Conservation (phyloP, 1,140 invertebrate species). For the Tetranychus cinnabarinus region DNA sequence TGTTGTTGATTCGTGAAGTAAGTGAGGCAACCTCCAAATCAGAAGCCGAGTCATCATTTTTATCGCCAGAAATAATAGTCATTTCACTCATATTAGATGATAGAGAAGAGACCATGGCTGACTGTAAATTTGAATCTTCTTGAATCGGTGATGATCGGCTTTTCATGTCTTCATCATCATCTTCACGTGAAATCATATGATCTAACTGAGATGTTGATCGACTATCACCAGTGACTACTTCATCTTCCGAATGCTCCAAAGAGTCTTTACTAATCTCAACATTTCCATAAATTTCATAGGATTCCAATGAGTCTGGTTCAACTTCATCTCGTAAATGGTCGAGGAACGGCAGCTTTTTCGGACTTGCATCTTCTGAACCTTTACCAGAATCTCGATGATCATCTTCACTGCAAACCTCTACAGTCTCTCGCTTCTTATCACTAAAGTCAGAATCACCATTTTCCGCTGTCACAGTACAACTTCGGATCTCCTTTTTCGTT, state of each 20-base stretch:
- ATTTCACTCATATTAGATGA: no score
- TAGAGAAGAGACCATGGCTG: no score
- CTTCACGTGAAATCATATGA: neutral
- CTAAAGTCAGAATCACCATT: neutral
- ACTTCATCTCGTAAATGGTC: neutral
- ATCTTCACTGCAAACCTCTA: conserved; percentile 19
- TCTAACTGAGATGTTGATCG: neutral
- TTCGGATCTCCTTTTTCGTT: neutral
- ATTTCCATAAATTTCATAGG: neutral
- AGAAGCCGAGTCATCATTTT: no score
- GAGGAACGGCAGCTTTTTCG: neutral
- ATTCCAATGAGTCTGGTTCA: neutral
- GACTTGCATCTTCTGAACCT: neutral
- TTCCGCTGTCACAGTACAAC: neutral
- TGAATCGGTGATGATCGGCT: no score
- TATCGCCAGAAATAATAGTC: no score
- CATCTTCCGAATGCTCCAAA: neutral
- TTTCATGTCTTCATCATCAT: neutral
- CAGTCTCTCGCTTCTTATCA: neutral
- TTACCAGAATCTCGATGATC: neutral
- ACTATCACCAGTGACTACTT: neutral
- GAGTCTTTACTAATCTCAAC: neutral
- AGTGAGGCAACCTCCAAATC: no score
- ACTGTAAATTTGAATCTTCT: no score
- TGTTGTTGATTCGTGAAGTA: no score